A percentile compares a stretch with the other conserved stretches of the same genome.
phyloP scores from a whole-genome alignment of 2,797 vertebrate species.

The Labeo calbasu region DNA sequence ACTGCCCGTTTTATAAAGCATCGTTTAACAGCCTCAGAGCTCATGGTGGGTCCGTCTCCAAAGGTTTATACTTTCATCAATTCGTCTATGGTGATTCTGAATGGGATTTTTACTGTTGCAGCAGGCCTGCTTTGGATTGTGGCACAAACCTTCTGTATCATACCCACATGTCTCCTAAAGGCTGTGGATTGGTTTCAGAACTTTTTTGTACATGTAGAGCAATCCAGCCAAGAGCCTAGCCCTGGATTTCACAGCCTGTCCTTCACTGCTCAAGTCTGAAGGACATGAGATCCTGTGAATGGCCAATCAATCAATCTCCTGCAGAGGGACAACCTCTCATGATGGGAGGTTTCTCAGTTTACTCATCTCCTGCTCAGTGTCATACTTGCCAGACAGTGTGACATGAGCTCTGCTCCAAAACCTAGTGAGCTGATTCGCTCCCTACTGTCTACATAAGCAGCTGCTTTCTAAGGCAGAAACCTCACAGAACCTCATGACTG shows the following conservation, averaged over 20 bases:
- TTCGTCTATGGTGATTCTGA: background rate
- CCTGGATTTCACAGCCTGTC: constrained; percentile 53
- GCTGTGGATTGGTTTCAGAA: background rate
- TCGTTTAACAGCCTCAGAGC: background rate
- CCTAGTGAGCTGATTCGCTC: background rate
- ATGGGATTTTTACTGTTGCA: background rate
- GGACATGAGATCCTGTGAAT: constrained; percentile 71
- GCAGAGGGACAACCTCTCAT: constrained; percentile 53
- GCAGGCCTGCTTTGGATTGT: background rate
- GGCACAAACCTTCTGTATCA: background rate
- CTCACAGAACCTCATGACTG: background rate
- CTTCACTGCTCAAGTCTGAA: constrained; percentile 69
- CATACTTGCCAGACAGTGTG: background rate
- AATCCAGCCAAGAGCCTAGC: constrained; percentile 59
- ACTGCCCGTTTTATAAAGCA: background rate
- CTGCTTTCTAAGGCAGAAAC: background rate
- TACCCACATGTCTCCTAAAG: background rate
- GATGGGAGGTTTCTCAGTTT: constrained; percentile 60
- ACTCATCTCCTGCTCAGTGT: constrained; percentile 14
- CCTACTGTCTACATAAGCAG: background rate
- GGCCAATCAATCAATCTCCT: constrained; percentile 78
- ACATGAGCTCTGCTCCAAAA: constrained; percentile 4
- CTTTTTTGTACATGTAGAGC: constrained; percentile 8
- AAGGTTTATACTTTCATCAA: background rate
- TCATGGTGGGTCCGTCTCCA: background rate